Conservation (phyloP, 1,140 invertebrate species). For the Drosophila oshimai region DNA sequence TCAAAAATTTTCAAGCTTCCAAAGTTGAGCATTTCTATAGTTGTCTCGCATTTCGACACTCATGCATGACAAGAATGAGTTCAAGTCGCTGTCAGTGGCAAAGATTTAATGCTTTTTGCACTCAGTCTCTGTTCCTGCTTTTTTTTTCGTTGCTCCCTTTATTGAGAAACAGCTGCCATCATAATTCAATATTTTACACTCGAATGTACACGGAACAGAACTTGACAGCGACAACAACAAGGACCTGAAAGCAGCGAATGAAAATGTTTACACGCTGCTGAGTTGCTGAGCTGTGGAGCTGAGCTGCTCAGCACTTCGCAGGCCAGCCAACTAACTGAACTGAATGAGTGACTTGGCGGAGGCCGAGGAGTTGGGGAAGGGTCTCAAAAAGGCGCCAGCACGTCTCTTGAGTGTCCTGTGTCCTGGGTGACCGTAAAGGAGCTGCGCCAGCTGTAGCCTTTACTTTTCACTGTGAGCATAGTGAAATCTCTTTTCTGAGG, state of each 20-base stretch:
- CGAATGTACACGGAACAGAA: slow-evolving; percentile 72
- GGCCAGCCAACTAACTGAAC: slow-evolving; percentile 37
- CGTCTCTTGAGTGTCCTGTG: slow-evolving; percentile 46
- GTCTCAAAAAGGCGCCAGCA: slow-evolving; percentile 43
- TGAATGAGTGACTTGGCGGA: slow-evolving; percentile 14
- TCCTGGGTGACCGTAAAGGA: slow-evolving; percentile 52
- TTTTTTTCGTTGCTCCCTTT: slow-evolving; percentile 26
- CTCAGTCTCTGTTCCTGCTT: not conserved
- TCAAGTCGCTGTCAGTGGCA: slow-evolving; percentile 71
- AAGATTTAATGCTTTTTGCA: slow-evolving; percentile 66
- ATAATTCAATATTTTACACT: slow-evolving; percentile 81
- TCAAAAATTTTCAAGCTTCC: too few species aligned
- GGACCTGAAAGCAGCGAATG: slow-evolving; percentile 46
- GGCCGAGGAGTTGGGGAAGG: not conserved
- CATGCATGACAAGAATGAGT: slow-evolving; percentile 74
- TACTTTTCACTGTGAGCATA: not conserved
- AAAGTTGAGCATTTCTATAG: slow-evolving; percentile 13
- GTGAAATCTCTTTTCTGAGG: not conserved
- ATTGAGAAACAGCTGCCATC: slow-evolving; percentile 79
- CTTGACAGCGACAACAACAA: slow-evolving; percentile 58
- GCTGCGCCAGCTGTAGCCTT: not conserved
- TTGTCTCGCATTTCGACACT: slow-evolving; percentile 34
- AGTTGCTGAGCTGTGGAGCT: slow-evolving; percentile 22
- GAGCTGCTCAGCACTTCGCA: slow-evolving; percentile 42
- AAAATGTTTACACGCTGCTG: slow-evolving; percentile 77